phyloP scores from a whole-genome alignment of 2,888 invertebrate genomes.

The Beris morrisii region DNA sequence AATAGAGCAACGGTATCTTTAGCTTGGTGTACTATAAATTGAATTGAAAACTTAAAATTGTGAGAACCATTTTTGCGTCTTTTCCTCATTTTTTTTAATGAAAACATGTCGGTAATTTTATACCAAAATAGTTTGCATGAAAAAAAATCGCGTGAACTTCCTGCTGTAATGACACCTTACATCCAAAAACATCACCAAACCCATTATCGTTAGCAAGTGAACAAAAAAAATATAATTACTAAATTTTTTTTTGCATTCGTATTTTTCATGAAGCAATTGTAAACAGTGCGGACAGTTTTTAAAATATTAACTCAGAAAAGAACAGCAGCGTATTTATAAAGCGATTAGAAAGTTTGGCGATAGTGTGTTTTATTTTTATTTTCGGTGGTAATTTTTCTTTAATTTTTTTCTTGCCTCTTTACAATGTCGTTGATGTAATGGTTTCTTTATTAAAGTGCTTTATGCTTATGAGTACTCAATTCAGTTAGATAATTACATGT shows the following conservation, averaged over 20 bases:
- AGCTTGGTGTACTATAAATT: no score
- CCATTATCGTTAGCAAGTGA: no score
- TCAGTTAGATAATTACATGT: no score
- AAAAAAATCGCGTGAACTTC: constrained; percentile 4
- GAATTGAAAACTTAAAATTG: constrained; percentile 8
- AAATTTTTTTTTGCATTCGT: no score
- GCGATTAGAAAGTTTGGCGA: constrained; percentile 16
- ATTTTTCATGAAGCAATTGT: no score
- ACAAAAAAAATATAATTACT: no score
- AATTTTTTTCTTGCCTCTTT: background rate
- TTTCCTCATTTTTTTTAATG: background rate
- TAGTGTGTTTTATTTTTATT: no score
- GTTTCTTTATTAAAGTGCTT: no score
- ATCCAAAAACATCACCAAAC: no score
- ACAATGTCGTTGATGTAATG: background rate
- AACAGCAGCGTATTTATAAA: constrained; percentile 14
- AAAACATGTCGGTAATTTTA: background rate
- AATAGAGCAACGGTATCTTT: no score
- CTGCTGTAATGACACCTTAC: constrained; percentile 8
- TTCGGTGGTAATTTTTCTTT: constrained; percentile 2
- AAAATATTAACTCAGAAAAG: background rate
- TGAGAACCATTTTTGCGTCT: background rate
- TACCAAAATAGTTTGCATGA: background rate
- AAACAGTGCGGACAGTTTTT: no score
- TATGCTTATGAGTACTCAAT: no score